Percentiles rank a stretch among this genome's conserved stretches.
These are phyloP conservation scores for Hoplostethus mediterraneus DNA, from an alignment of 2,797 vertebrate species.

Conservation along the genomic window DNA sequence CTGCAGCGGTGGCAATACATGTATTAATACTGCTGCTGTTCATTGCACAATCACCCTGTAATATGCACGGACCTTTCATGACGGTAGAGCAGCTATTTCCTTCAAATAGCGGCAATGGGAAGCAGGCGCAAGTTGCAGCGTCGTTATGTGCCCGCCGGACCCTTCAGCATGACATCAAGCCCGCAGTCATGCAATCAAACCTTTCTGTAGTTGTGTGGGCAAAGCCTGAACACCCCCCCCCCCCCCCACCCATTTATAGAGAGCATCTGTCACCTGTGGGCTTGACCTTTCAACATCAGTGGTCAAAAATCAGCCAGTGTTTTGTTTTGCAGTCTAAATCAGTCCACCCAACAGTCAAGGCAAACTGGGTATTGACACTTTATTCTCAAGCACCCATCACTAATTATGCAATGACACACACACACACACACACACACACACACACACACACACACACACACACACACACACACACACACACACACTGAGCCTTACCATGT, in stretches of 20 bases:
- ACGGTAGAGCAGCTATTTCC: not conserved
- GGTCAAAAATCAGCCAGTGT: constrained; percentile 46
- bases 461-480: constrained; percentile 21
- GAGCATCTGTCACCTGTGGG: constrained; percentile 2
- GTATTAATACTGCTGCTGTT: constrained; percentile 45
- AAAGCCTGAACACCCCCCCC: no score
- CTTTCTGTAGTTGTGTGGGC: not conserved
- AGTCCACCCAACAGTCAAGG: constrained; percentile 4
- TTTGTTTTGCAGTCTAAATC: constrained; percentile 53
- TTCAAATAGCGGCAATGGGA: constrained; percentile 19
- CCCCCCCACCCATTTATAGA: not conserved
- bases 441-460: constrained; percentile 25
- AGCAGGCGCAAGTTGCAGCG: constrained; percentile 49
- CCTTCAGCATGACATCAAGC: constrained; percentile 1
- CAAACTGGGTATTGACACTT: constrained; percentile 39
- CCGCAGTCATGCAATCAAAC: not conserved
- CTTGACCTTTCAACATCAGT: not conserved
- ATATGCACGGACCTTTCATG: constrained; percentile 40
- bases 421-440: constrained; percentile 19
- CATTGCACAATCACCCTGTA: constrained; percentile 20
- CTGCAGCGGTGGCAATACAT: constrained; percentile 12
- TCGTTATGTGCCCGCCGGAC: constrained; percentile 41
- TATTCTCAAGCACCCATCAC: constrained; percentile 56
- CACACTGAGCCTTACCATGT: constrained; percentile 28
- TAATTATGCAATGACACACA: constrained; percentile 55